Percentiles rank a stretch among this genome's conserved stretches.
phyloP scores from a whole-genome alignment of 2,797 vertebrate genomes.

The Geotria australis region DNA sequence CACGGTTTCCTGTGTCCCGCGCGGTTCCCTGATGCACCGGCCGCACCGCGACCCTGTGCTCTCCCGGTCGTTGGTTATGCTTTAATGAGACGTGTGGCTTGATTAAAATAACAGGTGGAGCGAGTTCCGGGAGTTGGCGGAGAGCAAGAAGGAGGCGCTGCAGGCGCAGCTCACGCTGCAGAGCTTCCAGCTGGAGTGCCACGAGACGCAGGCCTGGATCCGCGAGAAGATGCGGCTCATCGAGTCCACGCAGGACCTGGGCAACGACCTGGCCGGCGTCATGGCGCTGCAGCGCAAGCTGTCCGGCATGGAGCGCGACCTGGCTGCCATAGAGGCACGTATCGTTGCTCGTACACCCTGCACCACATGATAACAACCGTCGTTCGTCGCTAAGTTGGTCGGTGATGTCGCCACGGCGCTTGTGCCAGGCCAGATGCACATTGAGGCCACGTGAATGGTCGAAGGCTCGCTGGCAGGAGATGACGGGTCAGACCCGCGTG shows the following conservation, averaged over 20 bases:
- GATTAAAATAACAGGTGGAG: too few species aligned
- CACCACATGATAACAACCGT: too few species aligned
- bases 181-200: slow-evolving; percentile 76
- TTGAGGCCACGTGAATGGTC: too few species aligned
- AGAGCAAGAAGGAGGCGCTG: slow-evolving; percentile 40
- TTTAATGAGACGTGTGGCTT: background rate
- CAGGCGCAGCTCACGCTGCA: slow-evolving; percentile 63
- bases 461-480: too few species aligned
- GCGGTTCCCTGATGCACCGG: background rate
- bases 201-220: slow-evolving; percentile 77
- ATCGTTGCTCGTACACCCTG: too few species aligned
- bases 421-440: too few species aligned
- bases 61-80: background rate
- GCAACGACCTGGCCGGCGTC: slow-evolving; percentile 61
- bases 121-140: slow-evolving; percentile 36
- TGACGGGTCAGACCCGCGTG: too few species aligned
- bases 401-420: too few species aligned
- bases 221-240: slow-evolving; percentile 80
- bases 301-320: slow-evolving; percentile 54
- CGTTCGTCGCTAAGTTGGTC: too few species aligned
- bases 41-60: background rate
- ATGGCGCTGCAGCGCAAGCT: slow-evolving; percentile 72
- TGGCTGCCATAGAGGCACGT: slow-evolving; percentile 32
- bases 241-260: slow-evolving; percentile 61
- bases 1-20: background rate